These are phyloP conservation scores for Dicroscelio sp. DNA, from an alignment of 2,888 invertebrate species.

Conservation along the genomic window DNA sequence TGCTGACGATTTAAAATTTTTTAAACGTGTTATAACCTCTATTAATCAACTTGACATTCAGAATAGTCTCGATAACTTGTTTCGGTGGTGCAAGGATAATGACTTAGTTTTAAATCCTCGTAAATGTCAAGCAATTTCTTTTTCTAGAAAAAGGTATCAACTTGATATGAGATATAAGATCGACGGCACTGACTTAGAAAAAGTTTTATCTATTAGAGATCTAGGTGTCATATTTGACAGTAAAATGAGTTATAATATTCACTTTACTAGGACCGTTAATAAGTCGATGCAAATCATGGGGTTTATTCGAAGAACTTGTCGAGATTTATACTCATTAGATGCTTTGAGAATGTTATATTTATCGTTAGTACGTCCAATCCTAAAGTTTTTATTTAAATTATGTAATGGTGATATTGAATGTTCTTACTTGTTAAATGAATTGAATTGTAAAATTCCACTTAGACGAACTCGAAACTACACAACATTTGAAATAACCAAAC, in stretches of 20 bases:
- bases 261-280: neutral
- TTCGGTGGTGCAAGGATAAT: neutral
- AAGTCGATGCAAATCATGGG: neutral
- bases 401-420: neutral
- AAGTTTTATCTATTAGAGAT: neutral
- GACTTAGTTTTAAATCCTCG: neutral
- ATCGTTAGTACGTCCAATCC: neutral
- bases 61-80: neutral
- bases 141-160: neutral
- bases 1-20: slow-evolving; percentile 33
- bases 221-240: slow-evolving; percentile 15
- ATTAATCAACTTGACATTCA: neutral
- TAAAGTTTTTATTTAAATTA: slow-evolving; percentile 9
- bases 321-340: neutral
- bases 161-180: neutral
- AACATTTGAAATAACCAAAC: neutral
- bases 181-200: neutral
- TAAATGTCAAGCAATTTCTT: slow-evolving; percentile 11
- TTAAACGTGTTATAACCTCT: neutral
- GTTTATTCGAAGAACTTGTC: slow-evolving; percentile 1
- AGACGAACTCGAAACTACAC: neutral
- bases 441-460: slow-evolving; percentile 1
- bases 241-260: neutral
- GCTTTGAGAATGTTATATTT: neutral
- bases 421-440: neutral